Conservation (phyloP, 2,113 vertebrate species). For the Acinonyx jubatus region DNA sequence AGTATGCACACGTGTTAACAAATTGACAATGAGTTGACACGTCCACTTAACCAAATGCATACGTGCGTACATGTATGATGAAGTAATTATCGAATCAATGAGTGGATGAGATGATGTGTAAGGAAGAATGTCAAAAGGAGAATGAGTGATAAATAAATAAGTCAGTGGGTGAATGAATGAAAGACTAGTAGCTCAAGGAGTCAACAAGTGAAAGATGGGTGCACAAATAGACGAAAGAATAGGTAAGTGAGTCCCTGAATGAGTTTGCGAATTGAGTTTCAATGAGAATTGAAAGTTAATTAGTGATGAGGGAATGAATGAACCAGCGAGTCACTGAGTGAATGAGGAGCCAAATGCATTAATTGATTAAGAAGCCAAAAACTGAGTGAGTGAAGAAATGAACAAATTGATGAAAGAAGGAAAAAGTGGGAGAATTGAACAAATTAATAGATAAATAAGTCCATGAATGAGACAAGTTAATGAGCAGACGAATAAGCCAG, state of each 20-base stretch:
- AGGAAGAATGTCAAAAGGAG: no score
- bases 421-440: not conserved
- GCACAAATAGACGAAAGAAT: rapidly evolving
- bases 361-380: not conserved
- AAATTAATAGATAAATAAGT: not conserved
- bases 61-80: rapidly evolving
- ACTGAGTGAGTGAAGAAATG: not conserved
- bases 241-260: not conserved
- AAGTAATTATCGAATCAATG: rapidly evolving
- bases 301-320: not conserved
- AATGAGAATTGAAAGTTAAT: not conserved
- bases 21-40: rapidly evolving
- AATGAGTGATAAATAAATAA: not conserved
- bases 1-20: not conserved
- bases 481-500: no score
- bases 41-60: not conserved
- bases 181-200: rapidly evolving
- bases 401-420: not conserved
- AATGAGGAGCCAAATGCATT: not conserved
- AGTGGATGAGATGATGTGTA: no score
- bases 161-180: not conserved
- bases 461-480: not conserved
- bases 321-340: not conserved
- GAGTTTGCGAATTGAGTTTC: not conserved
- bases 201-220: not conserved